A percentile compares a stretch with the other conserved stretches of the same genome.
phyloP scores from a whole-genome alignment of 2,113 vertebrate genomes.

The Glaucidium brasilianum region DNA sequence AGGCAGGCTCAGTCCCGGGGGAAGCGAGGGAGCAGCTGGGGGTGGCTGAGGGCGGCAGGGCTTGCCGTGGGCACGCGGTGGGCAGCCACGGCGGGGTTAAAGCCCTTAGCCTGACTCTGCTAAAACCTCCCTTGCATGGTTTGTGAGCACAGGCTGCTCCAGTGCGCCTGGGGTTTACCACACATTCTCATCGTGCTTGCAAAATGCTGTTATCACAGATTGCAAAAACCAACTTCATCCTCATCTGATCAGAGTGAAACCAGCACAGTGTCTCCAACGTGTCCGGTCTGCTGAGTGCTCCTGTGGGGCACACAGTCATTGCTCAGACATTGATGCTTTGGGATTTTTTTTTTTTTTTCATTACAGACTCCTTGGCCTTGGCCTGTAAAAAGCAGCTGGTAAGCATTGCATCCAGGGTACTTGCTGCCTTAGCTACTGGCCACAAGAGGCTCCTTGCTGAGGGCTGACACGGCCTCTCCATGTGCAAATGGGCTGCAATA shows the following conservation, averaged over 20 bases:
- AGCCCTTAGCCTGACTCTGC: not conserved
- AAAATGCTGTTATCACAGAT: constrained; percentile 30
- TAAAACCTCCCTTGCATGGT: not conserved
- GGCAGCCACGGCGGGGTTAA: not conserved
- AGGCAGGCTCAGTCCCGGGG: not conserved
- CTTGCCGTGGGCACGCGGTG: not conserved
- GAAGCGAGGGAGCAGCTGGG: not conserved
- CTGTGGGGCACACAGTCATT: not conserved
- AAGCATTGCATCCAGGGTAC: not conserved
- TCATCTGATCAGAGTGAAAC: constrained; percentile 11
- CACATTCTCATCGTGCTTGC: constrained; percentile 32
- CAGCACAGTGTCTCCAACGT: not conserved
- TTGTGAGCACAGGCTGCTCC: not conserved
- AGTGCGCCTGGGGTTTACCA: constrained; percentile 3
- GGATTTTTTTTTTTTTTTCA: not conserved
- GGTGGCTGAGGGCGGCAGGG: not conserved
- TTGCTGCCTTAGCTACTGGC: not conserved
- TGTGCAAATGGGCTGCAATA: not conserved
- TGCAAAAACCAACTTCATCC: constrained; percentile 15
- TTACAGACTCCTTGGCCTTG: not conserved
- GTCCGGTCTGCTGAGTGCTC: not conserved
- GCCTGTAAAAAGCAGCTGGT: not conserved
- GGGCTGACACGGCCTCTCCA: not conserved
- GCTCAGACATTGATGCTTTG: not conserved
- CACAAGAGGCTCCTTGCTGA: not conserved